These are phyloP conservation scores for Salarias fasciatus DNA, from an alignment of 2,797 vertebrate genomes.

Conservation along the genomic window DNA sequence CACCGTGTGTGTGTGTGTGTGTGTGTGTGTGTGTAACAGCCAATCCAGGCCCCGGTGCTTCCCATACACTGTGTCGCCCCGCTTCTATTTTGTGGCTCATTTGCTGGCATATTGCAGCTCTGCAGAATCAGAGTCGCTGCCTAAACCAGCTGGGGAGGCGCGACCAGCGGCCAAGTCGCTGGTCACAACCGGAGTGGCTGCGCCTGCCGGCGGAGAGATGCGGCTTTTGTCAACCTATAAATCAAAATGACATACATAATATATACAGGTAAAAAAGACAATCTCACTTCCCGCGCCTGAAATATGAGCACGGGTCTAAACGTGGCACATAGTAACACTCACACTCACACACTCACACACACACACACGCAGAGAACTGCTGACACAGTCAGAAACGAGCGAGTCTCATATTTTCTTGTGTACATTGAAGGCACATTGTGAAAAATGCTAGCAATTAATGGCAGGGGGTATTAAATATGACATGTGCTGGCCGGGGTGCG, in stretches of 20 bases:
- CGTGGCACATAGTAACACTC: conserved; percentile 7
- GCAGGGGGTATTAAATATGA: conserved; percentile 46
- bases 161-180: conserved; percentile 13
- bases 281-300: conserved; percentile 39
- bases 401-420: conserved; percentile 33
- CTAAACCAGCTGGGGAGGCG: conserved; percentile 38
- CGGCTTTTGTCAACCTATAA: conserved; percentile 50
- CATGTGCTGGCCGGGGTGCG: conserved; percentile 17
- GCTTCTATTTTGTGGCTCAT: conserved; percentile 71
- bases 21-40: conserved; percentile 18
- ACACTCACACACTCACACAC: not conserved
- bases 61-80: conserved; percentile 34
- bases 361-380: conserved; percentile 23
- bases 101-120: conserved; percentile 60
- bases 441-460: conserved; percentile 63
- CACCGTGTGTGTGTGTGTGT: too few relatives aligned
- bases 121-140: conserved; percentile 49
- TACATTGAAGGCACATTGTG: conserved; percentile 9
- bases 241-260: conserved; percentile 63
- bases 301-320: conserved; percentile 49
- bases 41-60: conserved; percentile 38
- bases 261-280: conserved; percentile 45
- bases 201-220: conserved; percentile 19
- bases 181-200: conserved; percentile 22
- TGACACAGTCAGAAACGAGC: conserved; percentile 45